Conservation (phyloP, 2,113 vertebrate species). For the Solea senegalensis region DNA sequence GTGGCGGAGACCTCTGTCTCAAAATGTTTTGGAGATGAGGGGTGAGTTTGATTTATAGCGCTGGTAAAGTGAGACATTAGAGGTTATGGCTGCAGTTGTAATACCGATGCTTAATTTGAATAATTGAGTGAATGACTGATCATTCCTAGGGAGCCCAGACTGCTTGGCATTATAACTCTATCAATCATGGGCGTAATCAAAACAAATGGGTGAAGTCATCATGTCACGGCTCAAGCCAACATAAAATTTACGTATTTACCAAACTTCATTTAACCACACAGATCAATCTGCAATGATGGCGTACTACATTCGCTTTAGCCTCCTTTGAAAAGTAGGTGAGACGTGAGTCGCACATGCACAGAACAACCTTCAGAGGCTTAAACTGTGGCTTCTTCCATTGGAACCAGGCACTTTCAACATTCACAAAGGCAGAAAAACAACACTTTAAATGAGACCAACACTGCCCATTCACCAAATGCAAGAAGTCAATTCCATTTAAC, state of each 20-base stretch:
- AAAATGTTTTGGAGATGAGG: slow-evolving; percentile 43
- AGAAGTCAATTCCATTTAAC: slow-evolving; percentile 14
- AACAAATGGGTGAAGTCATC: slow-evolving; percentile 73
- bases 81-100: slow-evolving; percentile 74
- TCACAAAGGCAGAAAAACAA: not conserved
- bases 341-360: not conserved
- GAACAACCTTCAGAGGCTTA: slow-evolving; percentile 3
- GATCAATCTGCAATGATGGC: slow-evolving; percentile 49
- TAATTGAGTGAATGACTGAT: slow-evolving; percentile 77
- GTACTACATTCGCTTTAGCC: slow-evolving; percentile 3
- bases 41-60: slow-evolving; percentile 69
- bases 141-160: slow-evolving; percentile 63
- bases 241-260: slow-evolving; percentile 66
- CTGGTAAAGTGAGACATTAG: slow-evolving; percentile 61
- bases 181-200: slow-evolving; percentile 73
- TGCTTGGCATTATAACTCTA: slow-evolving; percentile 58
- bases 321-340: slow-evolving; percentile 30
- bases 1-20: slow-evolving; percentile 6
- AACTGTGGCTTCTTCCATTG: not conserved
- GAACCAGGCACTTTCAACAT: slow-evolving; percentile 21
- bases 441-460: slow-evolving; percentile 1
- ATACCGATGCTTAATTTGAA: slow-evolving; percentile 72
- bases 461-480: slow-evolving; percentile 5
- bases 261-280: slow-evolving; percentile 57
- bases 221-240: slow-evolving; percentile 62